Percentiles rank a stretch among this genome's conserved stretches.
Evolutionary conservation across 2,888 invertebrate genomes (phyloP).

Genomic region (Acrocyrtus sp.): DNA sequence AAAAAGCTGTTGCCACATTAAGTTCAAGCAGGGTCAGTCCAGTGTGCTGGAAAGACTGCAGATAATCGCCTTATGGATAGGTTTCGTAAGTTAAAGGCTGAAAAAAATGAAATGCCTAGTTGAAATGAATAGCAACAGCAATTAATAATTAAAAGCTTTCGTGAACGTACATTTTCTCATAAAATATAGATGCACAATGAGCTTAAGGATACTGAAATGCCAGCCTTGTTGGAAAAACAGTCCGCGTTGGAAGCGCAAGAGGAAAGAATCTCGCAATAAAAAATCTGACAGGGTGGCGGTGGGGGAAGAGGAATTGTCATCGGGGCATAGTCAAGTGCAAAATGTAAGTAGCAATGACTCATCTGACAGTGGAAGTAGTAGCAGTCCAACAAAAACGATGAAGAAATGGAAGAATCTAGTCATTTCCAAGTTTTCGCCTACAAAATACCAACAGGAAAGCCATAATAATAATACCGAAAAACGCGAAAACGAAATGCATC

Average conservation of each 20-base stretch:
- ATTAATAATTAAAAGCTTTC: no score
- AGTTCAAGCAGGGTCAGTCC: constrained; percentile 12
- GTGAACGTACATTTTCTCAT: no score
- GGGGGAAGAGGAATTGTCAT: neutral
- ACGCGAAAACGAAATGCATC: no score
- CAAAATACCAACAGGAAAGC: no score
- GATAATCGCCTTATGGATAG: constrained; percentile 27
- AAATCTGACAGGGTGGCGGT: neutral
- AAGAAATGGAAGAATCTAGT: constrained; percentile 15
- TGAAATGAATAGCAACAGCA: no score
- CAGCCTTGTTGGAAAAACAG: constrained; percentile 6
- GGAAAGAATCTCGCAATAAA: constrained; percentile 12
- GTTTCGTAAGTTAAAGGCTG: constrained; percentile 19
- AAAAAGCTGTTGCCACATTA: constrained; percentile 28
- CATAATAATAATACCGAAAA: no score
- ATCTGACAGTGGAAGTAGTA: neutral
- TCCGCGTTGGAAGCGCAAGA: neutral
- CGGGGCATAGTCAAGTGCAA: no score
- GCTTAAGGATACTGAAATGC: neutral
- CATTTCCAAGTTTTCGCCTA: neutral
- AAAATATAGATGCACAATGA: constrained; percentile 44
- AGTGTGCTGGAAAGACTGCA: constrained; percentile 2
- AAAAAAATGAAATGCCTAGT: neutral
- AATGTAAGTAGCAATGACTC: no score
- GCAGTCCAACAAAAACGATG: neutral